These are phyloP conservation scores for Dipodomys ordii DNA, from an alignment of 2,113 vertebrate genomes.

Conservation along the genomic window DNA sequence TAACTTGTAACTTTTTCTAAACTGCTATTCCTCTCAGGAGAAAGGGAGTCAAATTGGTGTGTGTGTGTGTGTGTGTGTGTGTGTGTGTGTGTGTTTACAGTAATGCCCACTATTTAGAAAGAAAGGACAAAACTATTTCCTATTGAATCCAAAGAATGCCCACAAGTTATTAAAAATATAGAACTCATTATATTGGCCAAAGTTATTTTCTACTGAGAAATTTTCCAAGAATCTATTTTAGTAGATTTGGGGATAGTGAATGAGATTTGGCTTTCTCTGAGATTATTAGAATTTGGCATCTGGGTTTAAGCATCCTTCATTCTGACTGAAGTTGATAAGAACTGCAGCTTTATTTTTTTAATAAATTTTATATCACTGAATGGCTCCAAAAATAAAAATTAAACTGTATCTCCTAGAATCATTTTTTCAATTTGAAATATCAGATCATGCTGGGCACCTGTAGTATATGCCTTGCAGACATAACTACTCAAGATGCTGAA, in stretches of 20 bases:
- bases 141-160: not conserved
- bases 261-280: not conserved
- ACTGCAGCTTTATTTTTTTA: not conserved
- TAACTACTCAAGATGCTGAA: too few species aligned
- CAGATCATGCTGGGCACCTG: not conserved
- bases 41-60: not conserved
- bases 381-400: not conserved
- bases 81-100: not conserved
- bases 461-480: too few species aligned
- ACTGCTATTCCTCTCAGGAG: not conserved
- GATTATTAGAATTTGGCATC: not conserved
- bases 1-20: not conserved
- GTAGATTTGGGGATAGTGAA: not conserved
- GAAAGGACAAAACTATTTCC: not conserved
- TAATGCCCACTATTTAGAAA: not conserved
- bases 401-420: not conserved
- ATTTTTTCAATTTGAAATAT: not conserved
- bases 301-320: not conserved
- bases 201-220: constrained; percentile 35
- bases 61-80: not conserved
- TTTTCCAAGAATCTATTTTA: constrained; percentile 19
- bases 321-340: not conserved
- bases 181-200: not conserved
- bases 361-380: not conserved
- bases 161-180: constrained; percentile 42